Evolutionary conservation across 2,797 vertebrate species (phyloP), one percentile per base, ranked within the genome.

Genomic region (Aeoliscus strigatus): DNA sequence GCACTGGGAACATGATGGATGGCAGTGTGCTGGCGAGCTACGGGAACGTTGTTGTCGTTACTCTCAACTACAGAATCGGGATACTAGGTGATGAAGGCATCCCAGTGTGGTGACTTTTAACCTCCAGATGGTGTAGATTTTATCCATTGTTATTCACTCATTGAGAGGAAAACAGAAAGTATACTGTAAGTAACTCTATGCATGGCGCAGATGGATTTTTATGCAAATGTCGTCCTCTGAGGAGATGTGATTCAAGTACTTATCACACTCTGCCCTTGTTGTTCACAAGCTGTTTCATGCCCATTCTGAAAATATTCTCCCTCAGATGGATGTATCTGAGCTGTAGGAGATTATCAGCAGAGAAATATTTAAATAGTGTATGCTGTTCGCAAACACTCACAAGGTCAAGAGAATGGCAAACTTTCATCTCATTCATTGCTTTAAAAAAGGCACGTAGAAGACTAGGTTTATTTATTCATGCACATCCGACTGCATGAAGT

Each of bases 1-100:
- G 96, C 69, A 98, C 96, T 10, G 96, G 95, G 72, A 98, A 98
- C 88, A 93, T 97, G 66, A 97, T 97, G 89, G 96, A 98, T 50
- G 96, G 96, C 70, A 96, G 94, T 75, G 92, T 98, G 68, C 86
- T 98, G 84, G 94, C 96, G 76, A 98, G 96, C 81, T 98, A 98
- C 69, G 96, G 96, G 67, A 98, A 97, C 36, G 93, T 97, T 71
- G 93, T 98, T 36, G 93, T 98, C 60, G 94, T 98, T 82, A 98
- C 95, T 24, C 91, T 98, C 82, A 98, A 98, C 92, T 98, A 97
- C 85, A 90, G 95, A 59, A 93, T 97, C 52, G 94, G 94, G 77
- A 93, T 98, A 52, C 88, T 98, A 86, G 94, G 95, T 98, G 91
- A 91, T 88, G 59, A 34, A 27, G 27, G 12, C 2, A 4, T 27